Base-by-base conservation (phyloP, 1,140 invertebrate species). In the Acromyrmex echinatior region DNA sequence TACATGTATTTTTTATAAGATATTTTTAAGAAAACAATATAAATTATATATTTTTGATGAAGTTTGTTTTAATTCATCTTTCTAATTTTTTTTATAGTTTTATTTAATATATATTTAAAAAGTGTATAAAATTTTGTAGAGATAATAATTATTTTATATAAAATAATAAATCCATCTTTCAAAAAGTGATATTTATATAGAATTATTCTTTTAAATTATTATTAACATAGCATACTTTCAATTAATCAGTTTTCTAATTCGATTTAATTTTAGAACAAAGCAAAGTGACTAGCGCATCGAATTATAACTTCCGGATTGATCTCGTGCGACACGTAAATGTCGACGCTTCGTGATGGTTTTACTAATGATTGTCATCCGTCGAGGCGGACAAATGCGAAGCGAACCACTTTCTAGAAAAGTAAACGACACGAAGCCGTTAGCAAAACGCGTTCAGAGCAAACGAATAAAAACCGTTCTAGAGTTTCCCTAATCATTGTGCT, bases 361-460 rank as follows among this genome's bases (percentile, higher is more conserved):
- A 49, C 70, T 62, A 63, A 84, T 76, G 39, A 73, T 39, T 62
- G 39, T 82, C 25, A 71, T 81, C 7, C 18, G 3, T 62, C 25
- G 39, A 5, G 39, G 12, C 10, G 56, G 56, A 63, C 80, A 58
- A 81, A 71, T 39, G 21, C 49, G 25, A 81, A n/a, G 65, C 31
- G 80, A 84, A 84, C 70, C 70, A 84, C 80, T 84, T 84, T 84
- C 80, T 84, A 82, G 28, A 28, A 82, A 56, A 82, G 60, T 25
- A 51, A 82, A 25, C n/a, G n/a, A 21, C 31, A 49, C 78, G n/a
- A 49, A 49, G 53, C 25, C 35, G 25, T 56, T 68, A 73, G 49
- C 9, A 80, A 53, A 80, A 73, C 9, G 53, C 65, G 5, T 70
- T 28, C 39, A 35, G 21, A 70, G 12, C 49, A 0, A 56, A 4